Evolutionary conservation across 2,888 invertebrate genomes (phyloP), one percentile per base, ranked within the genome.

Genomic region (Metalampra italica): DNA sequence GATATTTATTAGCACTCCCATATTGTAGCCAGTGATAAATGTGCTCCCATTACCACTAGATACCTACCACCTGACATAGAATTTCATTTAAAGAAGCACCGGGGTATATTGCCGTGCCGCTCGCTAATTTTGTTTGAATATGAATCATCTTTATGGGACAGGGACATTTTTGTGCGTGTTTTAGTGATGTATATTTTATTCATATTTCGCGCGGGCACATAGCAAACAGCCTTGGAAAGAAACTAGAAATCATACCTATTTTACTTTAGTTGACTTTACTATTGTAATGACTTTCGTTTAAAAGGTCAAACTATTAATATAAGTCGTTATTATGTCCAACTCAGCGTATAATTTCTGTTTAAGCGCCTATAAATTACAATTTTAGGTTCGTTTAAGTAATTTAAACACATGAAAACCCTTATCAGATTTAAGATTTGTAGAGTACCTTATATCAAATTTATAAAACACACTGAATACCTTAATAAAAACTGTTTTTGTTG

Each of bases 61-160:
- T 53, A 56, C 61, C 57, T 49, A 62, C 68, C 68, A 78, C 77
- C 79, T 82, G 77, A 82, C 82, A 71, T 75, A 83, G 84, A 84
- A 86, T 87, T 88, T 82, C 82, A 85, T 85, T 84, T 85, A 80
- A 82, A 82, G 84, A 80, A 82, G 77, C 62, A 61, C 64, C 62
- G 48, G 47, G 66, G 9, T 68, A 62, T 71, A 71, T 71, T 67
- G 67, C 75, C 30, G 70, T 65, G 61, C 68, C 70, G 67, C 65
- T 75, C 71, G 78, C 82, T 85, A 83, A 85, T 86, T 85, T 82
- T 71, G 12, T 37, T 61, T 62, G 66, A 59, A 56, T 61, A 81
- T 84, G 77, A 78, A 82, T 86, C 82, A 84, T 67, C 56, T 78
- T 82, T 78, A 84, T 76, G 78, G 71, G 75, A 71, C 76, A 72